Evolutionary conservation across 2,888 invertebrate genomes (phyloP), one percentile per base, ranked within the genome.

Genomic region (Lacanobia oleracea): DNA sequence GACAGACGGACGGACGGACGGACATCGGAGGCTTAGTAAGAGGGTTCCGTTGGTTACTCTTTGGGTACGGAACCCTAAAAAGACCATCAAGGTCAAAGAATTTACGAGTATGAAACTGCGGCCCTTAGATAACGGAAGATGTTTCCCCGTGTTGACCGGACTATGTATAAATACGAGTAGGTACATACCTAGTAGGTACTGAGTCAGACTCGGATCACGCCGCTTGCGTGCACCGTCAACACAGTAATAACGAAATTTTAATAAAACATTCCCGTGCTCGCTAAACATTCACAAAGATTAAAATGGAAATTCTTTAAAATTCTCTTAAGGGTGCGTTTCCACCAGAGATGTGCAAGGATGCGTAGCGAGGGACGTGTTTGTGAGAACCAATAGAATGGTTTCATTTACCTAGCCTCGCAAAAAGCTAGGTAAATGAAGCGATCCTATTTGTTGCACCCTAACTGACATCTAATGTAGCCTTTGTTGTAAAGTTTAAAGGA

Each of bases 201-300:
- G 67, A 21, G 33, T 56, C 45, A 86, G 81, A 82, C 80, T 75
- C 80, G 79, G 70, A 80, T 72, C 75, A 72, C 67, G 73, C 57
- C 71, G 65, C 75, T 83, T 79, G 78, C 82, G 82, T 86, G 84
- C 82, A 86, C 86, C 89, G 88, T 90, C 92, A 89, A 92, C 93
- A 90, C 86, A 86, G 91, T 92, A 90, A 93, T 93, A 92, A 92
- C 90, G 87, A 92, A 92, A 92, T 92, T 93, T 94, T 93, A 93
- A 94, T 94, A 94, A 93, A 93, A 91, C 89, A 92, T 91, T 88
- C 82, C 84, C 84, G 81, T 87, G 79, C 86, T 85, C 85, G 82
- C 77, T 83, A 87, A 79, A 86, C 87, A 87, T 88, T 86, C 81
- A 82, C 84, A 85, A 81, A 82, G 87, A 88, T 89, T 88, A 88